Percentiles rank a stretch among this genome's conserved stretches.
Conservation (phyloP, 2,888 invertebrate genomes). For the Spilarctia lutea region DNA sequence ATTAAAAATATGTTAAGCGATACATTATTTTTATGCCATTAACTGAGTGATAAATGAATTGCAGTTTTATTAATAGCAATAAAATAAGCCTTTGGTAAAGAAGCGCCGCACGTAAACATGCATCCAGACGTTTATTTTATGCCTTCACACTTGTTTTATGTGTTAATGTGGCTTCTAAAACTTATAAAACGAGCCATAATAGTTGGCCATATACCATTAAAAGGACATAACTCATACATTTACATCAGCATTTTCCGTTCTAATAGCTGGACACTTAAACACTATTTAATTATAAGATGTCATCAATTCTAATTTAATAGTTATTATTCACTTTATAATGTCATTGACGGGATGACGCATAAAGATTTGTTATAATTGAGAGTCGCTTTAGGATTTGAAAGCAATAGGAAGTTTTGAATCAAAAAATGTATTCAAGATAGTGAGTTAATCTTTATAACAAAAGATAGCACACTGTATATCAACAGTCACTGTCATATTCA, state of each 20-base stretch:
- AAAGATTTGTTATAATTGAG: neutral
- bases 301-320: neutral
- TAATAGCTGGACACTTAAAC: neutral
- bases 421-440: neutral
- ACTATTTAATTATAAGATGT: neutral
- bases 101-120: constrained; percentile 42
- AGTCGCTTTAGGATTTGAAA: neutral
- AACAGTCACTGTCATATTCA: constrained; percentile 45
- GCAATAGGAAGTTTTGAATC: neutral
- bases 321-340: neutral
- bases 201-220: constrained; percentile 23
- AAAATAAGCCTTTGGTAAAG: constrained; percentile 45
- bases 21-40: constrained; percentile 50
- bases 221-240: constrained; percentile 13
- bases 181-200: constrained; percentile 32
- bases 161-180: constrained; percentile 47
- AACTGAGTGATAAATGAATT: constrained; percentile 49
- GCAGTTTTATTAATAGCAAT: constrained; percentile 44
- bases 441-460: constrained; percentile 15
- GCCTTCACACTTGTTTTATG: constrained; percentile 41
- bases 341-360: neutral
- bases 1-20: constrained; percentile 35
- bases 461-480: constrained; percentile 49
- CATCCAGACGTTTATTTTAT: constrained; percentile 44
- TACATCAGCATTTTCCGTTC: neutral